Evolutionary conservation across 53 echinoderm and acorn worm species (phyloP).

Genomic region (Holothuria leucospilota): DNA sequence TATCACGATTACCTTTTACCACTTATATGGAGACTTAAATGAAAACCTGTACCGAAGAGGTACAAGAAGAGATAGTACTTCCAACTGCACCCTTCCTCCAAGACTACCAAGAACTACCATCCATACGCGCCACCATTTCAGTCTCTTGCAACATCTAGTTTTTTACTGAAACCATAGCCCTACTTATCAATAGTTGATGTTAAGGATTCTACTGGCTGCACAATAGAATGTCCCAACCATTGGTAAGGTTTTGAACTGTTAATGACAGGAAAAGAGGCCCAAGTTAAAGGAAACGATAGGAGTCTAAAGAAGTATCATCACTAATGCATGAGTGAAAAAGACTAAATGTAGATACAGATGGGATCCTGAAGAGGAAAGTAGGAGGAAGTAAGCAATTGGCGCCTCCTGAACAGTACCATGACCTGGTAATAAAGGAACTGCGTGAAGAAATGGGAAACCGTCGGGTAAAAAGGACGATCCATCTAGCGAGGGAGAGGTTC

Average conservation of each 20-base stretch:
- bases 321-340: conserved; percentile 45
- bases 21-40: conserved; percentile 6
- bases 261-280: background rate
- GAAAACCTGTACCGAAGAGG: conserved; percentile 2
- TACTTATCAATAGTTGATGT: background rate
- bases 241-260: background rate
- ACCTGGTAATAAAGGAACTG: background rate
- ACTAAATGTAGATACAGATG: conserved; percentile 1
- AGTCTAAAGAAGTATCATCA: too few relatives aligned
- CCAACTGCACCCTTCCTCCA: background rate
- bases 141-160: background rate
- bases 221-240: background rate
- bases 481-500: conserved; percentile 58
- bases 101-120: background rate
- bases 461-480: conserved; percentile 45
- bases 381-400: background rate
- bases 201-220: background rate
- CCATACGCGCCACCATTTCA: background rate
- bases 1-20: conserved; percentile 30
- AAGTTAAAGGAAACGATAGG: background rate
- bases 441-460: conserved; percentile 67
- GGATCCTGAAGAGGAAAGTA: background rate
- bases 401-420: background rate
- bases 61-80: background rate
- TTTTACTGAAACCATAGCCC: background rate